Percentiles rank a stretch among this genome's conserved stretches.
These are phyloP conservation scores for Hypomesus transpacificus DNA, from an alignment of 2,113 vertebrate genomes.

Conservation along the genomic window DNA sequence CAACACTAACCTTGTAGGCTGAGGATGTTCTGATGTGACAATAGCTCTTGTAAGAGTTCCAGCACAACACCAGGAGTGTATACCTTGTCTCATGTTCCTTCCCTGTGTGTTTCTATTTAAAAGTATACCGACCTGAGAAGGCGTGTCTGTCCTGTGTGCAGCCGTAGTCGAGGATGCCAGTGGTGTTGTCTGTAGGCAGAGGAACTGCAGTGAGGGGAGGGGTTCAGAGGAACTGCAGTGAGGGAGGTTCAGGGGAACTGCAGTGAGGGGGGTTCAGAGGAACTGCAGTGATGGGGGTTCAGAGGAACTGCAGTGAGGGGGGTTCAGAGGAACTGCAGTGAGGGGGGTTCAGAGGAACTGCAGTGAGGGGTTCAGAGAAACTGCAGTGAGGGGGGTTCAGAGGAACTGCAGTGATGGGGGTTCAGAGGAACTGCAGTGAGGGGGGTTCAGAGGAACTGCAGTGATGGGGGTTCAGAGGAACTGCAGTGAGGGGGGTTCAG, in stretches of 20 bases:
- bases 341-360: background rate
- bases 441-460: background rate
- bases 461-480: background rate
- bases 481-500: no score
- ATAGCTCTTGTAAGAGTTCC: background rate
- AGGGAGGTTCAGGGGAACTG: background rate
- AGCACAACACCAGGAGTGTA: background rate
- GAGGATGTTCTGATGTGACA: constrained; percentile 2
- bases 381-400: no score
- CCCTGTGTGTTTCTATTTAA: constrained; percentile 1
- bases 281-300: no score
- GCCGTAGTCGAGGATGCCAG: no score
- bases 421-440: no score
- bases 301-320: no score
- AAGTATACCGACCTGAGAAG: background rate
- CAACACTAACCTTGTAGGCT: background rate
- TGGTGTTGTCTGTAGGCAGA: no score
- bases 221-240: no score
- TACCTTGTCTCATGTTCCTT: background rate
- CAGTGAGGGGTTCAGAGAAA: background rate
- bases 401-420: background rate
- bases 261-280: background rate
- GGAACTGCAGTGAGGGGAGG: background rate
- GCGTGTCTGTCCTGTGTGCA: no score
- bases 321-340: background rate